Percentiles rank a stretch among this genome's conserved stretches.
Evolutionary conservation across 1,140 invertebrate species (phyloP).

Genomic region (Ladona fulva): DNA sequence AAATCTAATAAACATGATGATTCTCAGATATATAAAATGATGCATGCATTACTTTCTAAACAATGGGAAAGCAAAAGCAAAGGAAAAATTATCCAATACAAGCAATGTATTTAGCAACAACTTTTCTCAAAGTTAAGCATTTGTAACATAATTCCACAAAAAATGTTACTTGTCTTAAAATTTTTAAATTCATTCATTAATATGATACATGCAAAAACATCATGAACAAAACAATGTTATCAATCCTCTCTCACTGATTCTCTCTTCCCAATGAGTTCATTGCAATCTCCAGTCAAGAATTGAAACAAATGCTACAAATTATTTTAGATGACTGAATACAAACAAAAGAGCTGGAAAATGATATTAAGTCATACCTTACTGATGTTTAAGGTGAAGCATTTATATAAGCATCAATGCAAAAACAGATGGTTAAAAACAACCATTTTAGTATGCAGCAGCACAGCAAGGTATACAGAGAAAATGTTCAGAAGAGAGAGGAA

Average conservation of each 20-base stretch:
- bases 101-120: too few species aligned
- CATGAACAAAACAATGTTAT: not conserved
- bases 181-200: not conserved
- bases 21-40: too few species aligned
- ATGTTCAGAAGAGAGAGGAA: constrained; percentile 25
- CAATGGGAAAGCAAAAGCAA: too few species aligned
- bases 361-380: not conserved
- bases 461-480: constrained; percentile 21
- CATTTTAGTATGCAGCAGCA: constrained; percentile 11
- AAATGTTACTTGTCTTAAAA: not conserved
- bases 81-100: too few species aligned
- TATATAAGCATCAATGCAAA: constrained; percentile 24
- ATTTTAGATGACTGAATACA: too few species aligned
- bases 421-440: constrained; percentile 23
- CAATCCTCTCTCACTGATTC: not conserved
- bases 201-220: not conserved
- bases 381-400: constrained; percentile 17
- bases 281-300: not conserved
- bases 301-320: too few species aligned
- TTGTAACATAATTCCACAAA: not conserved
- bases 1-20: too few species aligned
- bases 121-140: not conserved
- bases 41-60: too few species aligned
- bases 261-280: not conserved
- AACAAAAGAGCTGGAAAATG: not conserved